Conservation (phyloP, 2,113 vertebrate species). For the Limanda limanda region DNA sequence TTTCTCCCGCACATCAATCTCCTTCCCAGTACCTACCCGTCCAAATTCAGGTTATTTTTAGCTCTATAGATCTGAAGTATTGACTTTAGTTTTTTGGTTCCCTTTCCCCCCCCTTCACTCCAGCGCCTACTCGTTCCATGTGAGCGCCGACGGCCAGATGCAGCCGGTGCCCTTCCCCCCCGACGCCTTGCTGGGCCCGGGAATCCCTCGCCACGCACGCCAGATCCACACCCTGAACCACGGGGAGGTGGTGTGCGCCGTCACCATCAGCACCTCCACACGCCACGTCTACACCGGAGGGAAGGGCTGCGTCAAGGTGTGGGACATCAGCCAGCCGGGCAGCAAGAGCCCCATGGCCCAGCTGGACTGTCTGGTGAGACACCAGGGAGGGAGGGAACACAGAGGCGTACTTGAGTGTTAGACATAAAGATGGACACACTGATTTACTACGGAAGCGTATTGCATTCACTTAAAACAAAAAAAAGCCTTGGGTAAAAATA, state of each 20-base stretch:
- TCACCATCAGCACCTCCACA: conserved; percentile 91
- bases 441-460: too few species aligned
- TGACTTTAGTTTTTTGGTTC: conserved; percentile 13
- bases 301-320: conserved; percentile 92
- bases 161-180: conserved; percentile 84
- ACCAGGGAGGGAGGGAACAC: conserved; percentile 22
- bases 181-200: conserved; percentile 85
- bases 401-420: background rate
- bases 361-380: conserved; percentile 82
- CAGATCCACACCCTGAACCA: conserved; percentile 90
- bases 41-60: conserved; percentile 19
- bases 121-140: conserved; percentile 83
- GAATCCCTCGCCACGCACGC: conserved; percentile 87
- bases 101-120: background rate
- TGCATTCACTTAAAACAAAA: too few species aligned
- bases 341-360: conserved; percentile 80
- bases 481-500: too few species aligned
- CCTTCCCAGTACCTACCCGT: background rate
- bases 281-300: conserved; percentile 91
- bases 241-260: conserved; percentile 91
- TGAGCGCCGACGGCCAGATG: conserved; percentile 84
- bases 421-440: background rate
- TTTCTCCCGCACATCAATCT: background rate
- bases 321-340: conserved; percentile 89
- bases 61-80: conserved; percentile 7